Base-by-base conservation (phyloP, 2,797 vertebrate species). In the Acipenser ruthenus region DNA sequence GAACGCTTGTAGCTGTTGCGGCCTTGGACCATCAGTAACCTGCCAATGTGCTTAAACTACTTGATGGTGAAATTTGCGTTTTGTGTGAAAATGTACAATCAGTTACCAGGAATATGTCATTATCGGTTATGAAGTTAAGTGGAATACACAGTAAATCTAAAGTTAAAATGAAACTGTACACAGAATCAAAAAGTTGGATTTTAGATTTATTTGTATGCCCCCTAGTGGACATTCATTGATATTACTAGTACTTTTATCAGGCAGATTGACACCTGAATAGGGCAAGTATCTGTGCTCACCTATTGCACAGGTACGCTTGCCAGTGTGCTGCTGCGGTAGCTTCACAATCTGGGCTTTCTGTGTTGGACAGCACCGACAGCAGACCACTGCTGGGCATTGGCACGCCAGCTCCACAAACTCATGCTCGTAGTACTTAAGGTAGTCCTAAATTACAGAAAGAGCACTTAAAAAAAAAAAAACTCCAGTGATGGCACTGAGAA, bases 1-100 rank as follows among this genome's bases (percentile, higher is more conserved):
- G 97, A 99, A 78, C 95, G 90, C 74, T 98, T 99, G 89, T 99
- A 99, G 87, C 97, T 99, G 90, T 96, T 98, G 68, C 95, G 90
- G 50, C 97, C 95, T 0, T 99, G 97, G 58, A 99, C 97, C 94
- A 97, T 89, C 49, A 99, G 88, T 79, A 99, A 86, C n/a, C 93
- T 90, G 4, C 97, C 96, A 7, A 98, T 88, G 86, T 99, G 93
- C 71, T 90, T 92, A 64, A 99, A 99, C 82, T 96, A 94, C 0
- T 94, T 94, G 81, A 99, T 95, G 71, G 97, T 98, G 77, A 98
- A 98, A 37, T 37, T 1, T 37, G 37, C 37, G 5, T 37, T 37
- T 37, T 37, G 37, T 37, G 37, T 37, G 37, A 37, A 37, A 37
- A 37, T 37, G 37, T 37, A 37, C 37, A 37, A 37, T 37, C 37